phyloP scores from a whole-genome alignment of 2,888 invertebrate genomes.

The Melinaea marsaeus region DNA sequence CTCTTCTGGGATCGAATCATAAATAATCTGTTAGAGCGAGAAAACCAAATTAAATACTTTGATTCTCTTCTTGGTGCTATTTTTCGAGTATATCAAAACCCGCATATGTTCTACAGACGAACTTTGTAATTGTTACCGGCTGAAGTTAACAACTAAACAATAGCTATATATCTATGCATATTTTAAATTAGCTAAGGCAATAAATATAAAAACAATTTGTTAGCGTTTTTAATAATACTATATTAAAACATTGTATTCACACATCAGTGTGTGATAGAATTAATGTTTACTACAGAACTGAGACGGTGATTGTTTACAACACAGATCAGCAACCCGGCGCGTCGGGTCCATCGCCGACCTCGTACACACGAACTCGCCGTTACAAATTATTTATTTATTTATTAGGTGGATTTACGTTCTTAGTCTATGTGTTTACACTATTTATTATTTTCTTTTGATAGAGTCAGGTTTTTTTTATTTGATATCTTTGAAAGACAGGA shows the following conservation, averaged over 20 bases:
- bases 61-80: constrained; percentile 17
- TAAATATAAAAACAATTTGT: too few species aligned
- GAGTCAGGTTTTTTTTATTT: too few species aligned
- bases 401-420: too few species aligned
- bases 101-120: background rate
- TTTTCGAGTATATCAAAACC: constrained; percentile 6
- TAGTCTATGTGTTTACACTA: too few species aligned
- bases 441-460: too few species aligned
- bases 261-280: constrained; percentile 34
- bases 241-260: too few species aligned
- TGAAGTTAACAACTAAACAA: too few species aligned
- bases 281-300: constrained; percentile 53
- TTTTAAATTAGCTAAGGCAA: too few species aligned
- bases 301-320: constrained; percentile 47
- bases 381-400: background rate
- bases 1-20: constrained; percentile 40
- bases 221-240: too few species aligned
- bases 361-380: constrained; percentile 29
- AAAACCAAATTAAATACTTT: constrained; percentile 33
- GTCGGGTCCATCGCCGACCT: constrained; percentile 17
- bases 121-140: too few species aligned
- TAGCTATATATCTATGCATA: too few species aligned
- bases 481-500: too few species aligned
- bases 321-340: constrained; percentile 55
- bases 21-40: constrained; percentile 51